Base-by-base conservation (phyloP, 2,888 invertebrate genomes). In the Zygothrica quintamaculata region DNA sequence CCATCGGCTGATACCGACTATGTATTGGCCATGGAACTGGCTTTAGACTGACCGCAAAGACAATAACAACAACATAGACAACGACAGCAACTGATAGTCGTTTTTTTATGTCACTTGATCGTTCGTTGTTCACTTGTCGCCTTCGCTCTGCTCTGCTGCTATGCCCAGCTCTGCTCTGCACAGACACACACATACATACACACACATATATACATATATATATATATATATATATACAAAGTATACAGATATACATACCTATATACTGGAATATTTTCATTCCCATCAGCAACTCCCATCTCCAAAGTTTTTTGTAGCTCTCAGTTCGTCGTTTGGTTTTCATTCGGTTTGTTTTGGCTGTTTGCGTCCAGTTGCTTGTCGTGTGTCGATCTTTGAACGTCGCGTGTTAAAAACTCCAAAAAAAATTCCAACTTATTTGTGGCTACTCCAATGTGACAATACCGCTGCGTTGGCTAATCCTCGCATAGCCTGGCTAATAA, bases 91-190 rank as follows among this genome's bases (percentile, higher is more conserved):
- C 62, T 67, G 77, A 76, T 75, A 67, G 71, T 77, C 51, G 77
- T 56, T 57, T 58, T 68, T 84, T n/a, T n/a, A n/a, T 81, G 84
- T 84, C 77, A 80, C 67, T 77, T 66, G 70, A 84, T 78, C 80
- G 69, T 69, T 65, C 77, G 56, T 75, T 68, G 74, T 61, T 71
- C 80, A 81, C 82, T 81, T 71, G 82, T 75, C 77, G 71, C 34
- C 36, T 37, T 18, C 31, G 33, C 39, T 31, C 26, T 36, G 42
- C 18, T 22, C 18, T 22, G 18, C 18, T 33, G 51, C 48, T 50
- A 18, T 18, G 4, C 29, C 16, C 39, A n/a, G n/a, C 15, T 18
- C 31, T 16, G 53, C 48, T 25, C 40, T 39, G 31, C 16, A 26
- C 34, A 5, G 3, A 60, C n/a, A 36, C 25, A 12, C 26, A 29